Conservation (phyloP, 2,797 vertebrate species). For the Scomberomorus guttatus region DNA sequence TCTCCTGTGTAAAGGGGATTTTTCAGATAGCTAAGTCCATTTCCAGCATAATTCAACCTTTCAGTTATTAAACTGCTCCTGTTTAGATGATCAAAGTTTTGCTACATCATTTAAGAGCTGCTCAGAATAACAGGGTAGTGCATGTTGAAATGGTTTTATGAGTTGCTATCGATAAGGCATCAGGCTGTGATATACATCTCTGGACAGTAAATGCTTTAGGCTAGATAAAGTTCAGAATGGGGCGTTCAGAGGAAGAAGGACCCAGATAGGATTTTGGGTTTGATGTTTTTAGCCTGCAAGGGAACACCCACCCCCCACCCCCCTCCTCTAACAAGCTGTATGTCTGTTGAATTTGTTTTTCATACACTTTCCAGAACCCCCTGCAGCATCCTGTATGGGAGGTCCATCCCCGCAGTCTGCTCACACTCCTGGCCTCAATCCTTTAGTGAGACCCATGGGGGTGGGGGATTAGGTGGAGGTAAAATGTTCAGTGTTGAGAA, state of each 20-base stretch:
- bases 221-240: slow-evolving; percentile 15
- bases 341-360: slow-evolving; percentile 43
- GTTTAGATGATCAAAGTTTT: slow-evolving; percentile 26
- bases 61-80: slow-evolving; percentile 39
- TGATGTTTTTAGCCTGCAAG: slow-evolving; percentile 22
- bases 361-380: slow-evolving; percentile 32
- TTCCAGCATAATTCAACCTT: slow-evolving; percentile 61
- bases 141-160: slow-evolving; percentile 19
- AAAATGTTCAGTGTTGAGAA: slow-evolving; percentile 3
- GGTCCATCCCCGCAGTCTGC: slow-evolving; percentile 32
- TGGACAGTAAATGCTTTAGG: slow-evolving; percentile 9
- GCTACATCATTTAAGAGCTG: slow-evolving; percentile 1
- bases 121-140: not conserved
- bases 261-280: not conserved
- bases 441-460: slow-evolving; percentile 1
- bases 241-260: slow-evolving; percentile 27
- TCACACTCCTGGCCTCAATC: slow-evolving; percentile 23
- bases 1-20: slow-evolving; percentile 56
- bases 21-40: slow-evolving; percentile 57
- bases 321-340: slow-evolving; percentile 1
- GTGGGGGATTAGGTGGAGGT: slow-evolving; percentile 1
- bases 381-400: slow-evolving; percentile 41
- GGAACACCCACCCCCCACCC: not conserved
- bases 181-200: slow-evolving; percentile 39
- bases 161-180: slow-evolving; percentile 7